These are phyloP conservation scores for Panonychus citri DNA, from an alignment of 1,140 invertebrate genomes.

Conservation along the genomic window DNA sequence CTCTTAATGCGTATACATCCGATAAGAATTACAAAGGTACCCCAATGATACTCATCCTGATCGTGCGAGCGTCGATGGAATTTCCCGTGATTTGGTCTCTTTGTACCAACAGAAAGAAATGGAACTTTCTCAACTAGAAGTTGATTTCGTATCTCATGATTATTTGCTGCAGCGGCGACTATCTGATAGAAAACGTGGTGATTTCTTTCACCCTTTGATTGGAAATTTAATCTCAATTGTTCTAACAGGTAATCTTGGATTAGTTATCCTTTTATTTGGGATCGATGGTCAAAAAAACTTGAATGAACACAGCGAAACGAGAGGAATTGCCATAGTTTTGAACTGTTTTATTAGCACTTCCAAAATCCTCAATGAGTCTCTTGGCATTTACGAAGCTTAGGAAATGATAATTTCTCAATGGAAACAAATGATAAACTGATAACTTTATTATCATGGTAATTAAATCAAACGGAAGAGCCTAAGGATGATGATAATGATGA, in stretches of 20 bases:
- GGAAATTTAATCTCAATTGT: conserved; percentile 82
- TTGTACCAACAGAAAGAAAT: too few species aligned
- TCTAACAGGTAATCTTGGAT: conserved; percentile 88
- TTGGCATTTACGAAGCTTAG: too few species aligned
- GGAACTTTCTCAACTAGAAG: conserved; percentile 46
- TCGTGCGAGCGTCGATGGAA: too few species aligned
- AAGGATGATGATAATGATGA: too few species aligned
- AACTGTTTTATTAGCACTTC: conserved; percentile 93
- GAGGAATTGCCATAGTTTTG: conserved; percentile 94
- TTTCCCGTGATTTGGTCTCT: conserved; percentile 44
- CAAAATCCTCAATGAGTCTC: conserved; percentile 80
- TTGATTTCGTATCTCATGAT: conserved; percentile 46
- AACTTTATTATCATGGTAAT: too few species aligned
- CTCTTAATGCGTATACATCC: too few species aligned
- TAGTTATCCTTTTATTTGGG: conserved; percentile 76
- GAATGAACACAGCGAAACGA: conserved; percentile 91
- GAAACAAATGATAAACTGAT: too few species aligned
- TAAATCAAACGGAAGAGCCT: too few species aligned
- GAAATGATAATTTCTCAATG: too few species aligned
- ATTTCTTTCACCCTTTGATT: conserved; percentile 69
- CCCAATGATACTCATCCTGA: too few species aligned
- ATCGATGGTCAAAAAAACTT: conserved; percentile 72
- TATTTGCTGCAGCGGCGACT: conserved; percentile 52
- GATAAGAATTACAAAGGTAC: too few species aligned
- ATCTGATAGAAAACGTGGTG: conserved; percentile 96